Evolutionary conservation across 2,797 vertebrate species (phyloP).

Genomic region (Macroramphosus scolopax): DNA sequence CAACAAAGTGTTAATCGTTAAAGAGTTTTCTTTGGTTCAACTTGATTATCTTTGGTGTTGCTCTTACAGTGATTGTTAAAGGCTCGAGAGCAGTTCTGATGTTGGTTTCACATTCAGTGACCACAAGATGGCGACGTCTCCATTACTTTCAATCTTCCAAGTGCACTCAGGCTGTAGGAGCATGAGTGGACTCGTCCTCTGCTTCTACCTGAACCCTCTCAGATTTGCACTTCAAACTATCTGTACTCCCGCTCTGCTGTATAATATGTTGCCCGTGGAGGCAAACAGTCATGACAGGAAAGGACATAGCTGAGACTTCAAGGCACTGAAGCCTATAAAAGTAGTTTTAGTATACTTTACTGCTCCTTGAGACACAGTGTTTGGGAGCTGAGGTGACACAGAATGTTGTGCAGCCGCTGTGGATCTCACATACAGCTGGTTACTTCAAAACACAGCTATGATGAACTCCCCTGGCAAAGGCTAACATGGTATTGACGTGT

Average conservation of each 20-base stretch:
- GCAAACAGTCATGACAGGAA: slow-evolving; percentile 10
- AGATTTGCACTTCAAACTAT: slow-evolving; percentile 23
- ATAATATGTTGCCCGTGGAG: slow-evolving; percentile 28
- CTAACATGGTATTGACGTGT: neutral
- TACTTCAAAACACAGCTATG: slow-evolving; percentile 18
- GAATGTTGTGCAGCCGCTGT: slow-evolving; percentile 9
- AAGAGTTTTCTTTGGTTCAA: slow-evolving; percentile 7
- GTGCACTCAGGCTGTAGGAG: slow-evolving; percentile 2
- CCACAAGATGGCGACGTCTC: slow-evolving; percentile 71
- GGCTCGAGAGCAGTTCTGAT: neutral
- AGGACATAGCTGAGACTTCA: slow-evolving; percentile 16
- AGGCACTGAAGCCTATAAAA: slow-evolving; percentile 10
- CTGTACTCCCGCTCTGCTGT: slow-evolving; percentile 11
- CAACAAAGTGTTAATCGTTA: slow-evolving; percentile 1
- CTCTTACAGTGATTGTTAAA: neutral
- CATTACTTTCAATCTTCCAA: slow-evolving; percentile 28
- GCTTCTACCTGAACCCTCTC: slow-evolving; percentile 20
- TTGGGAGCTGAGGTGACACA: slow-evolving; percentile 7
- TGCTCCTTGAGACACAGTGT: slow-evolving; percentile 24
- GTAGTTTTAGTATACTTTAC: slow-evolving; percentile 22
- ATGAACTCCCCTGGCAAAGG: slow-evolving; percentile 10
- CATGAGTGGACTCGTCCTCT: slow-evolving; percentile 2
- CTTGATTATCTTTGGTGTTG: neutral
- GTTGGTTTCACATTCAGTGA: neutral
- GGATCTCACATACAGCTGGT: slow-evolving; percentile 15